Evolutionary conservation across 1,140 invertebrate genomes (phyloP).

Genomic region (Cyphomyrmex costatus): DNA sequence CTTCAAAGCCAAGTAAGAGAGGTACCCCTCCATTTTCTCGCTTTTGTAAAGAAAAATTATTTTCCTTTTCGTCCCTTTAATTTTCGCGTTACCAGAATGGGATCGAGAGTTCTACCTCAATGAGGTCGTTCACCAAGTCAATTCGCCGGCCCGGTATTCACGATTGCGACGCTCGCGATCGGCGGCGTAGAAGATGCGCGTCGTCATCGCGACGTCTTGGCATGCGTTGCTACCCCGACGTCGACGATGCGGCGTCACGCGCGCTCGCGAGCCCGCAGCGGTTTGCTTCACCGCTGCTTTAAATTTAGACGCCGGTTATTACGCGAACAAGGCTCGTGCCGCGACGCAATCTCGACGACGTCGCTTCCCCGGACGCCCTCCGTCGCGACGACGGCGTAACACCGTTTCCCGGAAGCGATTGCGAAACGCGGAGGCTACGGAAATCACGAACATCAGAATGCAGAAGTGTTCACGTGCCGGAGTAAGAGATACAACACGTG

Average conservation of each 20-base stretch:
- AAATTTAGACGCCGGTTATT: constrained; percentile 74
- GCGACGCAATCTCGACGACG: constrained; percentile 55
- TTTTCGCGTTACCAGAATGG: neutral
- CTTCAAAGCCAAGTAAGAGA: neutral
- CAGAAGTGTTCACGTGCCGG: constrained; percentile 16
- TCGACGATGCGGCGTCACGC: constrained; percentile 54
- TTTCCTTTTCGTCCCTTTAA: neutral
- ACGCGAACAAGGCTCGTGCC: constrained; percentile 69
- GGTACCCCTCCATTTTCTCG: neutral
- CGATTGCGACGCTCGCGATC: constrained; percentile 57
- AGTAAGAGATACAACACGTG: neutral
- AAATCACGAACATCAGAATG: constrained; percentile 33
- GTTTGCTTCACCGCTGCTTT: constrained; percentile 41
- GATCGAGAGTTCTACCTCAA: neutral
- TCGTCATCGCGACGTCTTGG: constrained; percentile 69
- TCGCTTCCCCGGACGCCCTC: neutral
- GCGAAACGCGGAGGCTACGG: constrained; percentile 40
- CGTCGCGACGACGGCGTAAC: constrained; percentile 36
- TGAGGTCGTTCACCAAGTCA: constrained; percentile 72
- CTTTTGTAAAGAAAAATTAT: neutral
- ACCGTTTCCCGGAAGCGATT: constrained; percentile 69
- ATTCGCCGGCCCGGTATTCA: constrained; percentile 63
- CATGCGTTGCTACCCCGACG: constrained; percentile 44
- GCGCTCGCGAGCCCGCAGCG: constrained; percentile 46
- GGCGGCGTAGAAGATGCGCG: constrained; percentile 55